Conservation (phyloP, 1,140 invertebrate genomes). For the Formica selysi region DNA sequence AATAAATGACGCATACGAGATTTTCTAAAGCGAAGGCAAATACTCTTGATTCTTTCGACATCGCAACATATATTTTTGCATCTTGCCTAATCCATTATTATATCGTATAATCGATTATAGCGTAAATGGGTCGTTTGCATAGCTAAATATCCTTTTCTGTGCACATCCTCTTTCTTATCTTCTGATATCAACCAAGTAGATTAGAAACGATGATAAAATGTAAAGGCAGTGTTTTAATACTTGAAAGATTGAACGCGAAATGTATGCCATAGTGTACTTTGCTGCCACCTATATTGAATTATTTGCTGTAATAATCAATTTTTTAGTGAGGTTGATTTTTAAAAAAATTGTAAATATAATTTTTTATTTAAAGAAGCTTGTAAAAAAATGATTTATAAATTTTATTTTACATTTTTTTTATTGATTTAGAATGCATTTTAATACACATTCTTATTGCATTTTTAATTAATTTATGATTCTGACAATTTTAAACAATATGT, state of each 20-base stretch:
- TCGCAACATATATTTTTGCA: not conserved
- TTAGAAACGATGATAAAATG: not conserved
- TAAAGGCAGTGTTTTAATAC: no score
- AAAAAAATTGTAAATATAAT: not conserved
- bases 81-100: not conserved
- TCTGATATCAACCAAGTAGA: not conserved
- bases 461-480: not conserved
- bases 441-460: not conserved
- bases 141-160: not conserved
- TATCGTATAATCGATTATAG: not conserved
- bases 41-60: not conserved
- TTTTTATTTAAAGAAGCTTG: not conserved
- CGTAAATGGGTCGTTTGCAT: not conserved
- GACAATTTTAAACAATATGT: not conserved
- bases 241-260: not conserved
- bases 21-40: constrained; percentile 8
- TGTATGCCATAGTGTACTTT: not conserved
- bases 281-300: not conserved
- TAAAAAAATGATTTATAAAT: constrained; percentile 1
- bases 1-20: not conserved
- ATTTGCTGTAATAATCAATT: constrained; percentile 8
- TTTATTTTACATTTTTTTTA: not conserved
- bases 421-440: not conserved
- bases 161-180: not conserved
- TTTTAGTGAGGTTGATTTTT: not conserved